A percentile compares a stretch with the other conserved stretches of the same genome.
Evolutionary conservation across 2,797 vertebrate genomes (phyloP).

Genomic region (Eulemur coronatus): DNA sequence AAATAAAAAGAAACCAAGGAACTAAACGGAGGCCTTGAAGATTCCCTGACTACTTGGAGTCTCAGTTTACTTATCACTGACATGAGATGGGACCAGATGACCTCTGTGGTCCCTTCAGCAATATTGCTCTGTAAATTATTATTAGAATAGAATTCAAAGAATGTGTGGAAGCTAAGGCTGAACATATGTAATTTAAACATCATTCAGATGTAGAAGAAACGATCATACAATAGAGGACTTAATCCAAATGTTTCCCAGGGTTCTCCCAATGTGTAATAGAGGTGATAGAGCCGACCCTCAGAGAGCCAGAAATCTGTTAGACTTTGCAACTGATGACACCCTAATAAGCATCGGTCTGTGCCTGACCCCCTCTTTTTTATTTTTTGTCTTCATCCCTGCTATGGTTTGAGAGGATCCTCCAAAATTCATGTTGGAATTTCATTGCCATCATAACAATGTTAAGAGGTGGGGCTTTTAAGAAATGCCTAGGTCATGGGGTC

Average conservation of each 20-base stretch:
- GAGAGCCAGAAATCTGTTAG: background rate
- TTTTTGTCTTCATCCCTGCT: background rate
- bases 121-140: background rate
- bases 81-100: background rate
- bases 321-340: background rate
- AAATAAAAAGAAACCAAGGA: background rate
- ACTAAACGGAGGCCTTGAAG: background rate
- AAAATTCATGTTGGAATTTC: background rate
- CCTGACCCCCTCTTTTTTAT: background rate
- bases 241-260: background rate
- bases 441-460: background rate
- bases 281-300: too few species aligned
- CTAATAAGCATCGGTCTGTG: background rate
- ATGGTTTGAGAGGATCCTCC: background rate
- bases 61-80: background rate
- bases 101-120: background rate
- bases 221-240: background rate
- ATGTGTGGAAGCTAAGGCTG: background rate
- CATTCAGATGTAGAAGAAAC: background rate
- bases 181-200: background rate
- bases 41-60: background rate
- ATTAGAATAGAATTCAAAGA: background rate
- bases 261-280: fast-evolving
- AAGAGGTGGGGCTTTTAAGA: background rate
- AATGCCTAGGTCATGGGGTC: too few species aligned